These are phyloP conservation scores for Crotalus viridis DNA, from an alignment of 2,113 vertebrate species.

Conservation along the genomic window DNA sequence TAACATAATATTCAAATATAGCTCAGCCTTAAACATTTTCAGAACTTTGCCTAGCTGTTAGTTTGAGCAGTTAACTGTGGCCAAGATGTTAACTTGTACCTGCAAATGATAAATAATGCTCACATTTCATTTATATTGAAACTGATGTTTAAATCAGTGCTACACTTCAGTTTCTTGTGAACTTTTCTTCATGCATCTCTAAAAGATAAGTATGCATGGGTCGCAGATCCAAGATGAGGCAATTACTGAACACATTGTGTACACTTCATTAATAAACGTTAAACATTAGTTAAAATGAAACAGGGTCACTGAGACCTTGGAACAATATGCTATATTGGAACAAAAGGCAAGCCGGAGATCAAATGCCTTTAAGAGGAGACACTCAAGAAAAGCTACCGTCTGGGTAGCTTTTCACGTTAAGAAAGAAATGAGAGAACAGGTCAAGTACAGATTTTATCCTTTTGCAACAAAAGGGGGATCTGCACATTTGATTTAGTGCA, in stretches of 20 bases:
- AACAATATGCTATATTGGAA: constrained; percentile 23
- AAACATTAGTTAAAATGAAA: constrained; percentile 57
- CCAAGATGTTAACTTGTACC: background rate
- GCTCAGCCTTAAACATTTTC: background rate
- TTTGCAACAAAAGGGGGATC: background rate
- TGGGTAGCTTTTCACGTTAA: background rate
- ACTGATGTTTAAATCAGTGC: constrained; percentile 24
- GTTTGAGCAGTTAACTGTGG: background rate
- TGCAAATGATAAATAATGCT: background rate
- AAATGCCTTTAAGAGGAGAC: background rate
- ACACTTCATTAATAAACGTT: constrained; percentile 45
- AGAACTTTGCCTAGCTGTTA: background rate
- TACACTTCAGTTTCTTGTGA: constrained; percentile 2
- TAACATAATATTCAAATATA: background rate
- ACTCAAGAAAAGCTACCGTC: constrained; percentile 21
- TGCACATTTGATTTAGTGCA: background rate
- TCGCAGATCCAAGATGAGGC: background rate
- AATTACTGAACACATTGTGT: background rate
- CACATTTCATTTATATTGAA: constrained; percentile 21
- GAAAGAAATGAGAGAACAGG: background rate
- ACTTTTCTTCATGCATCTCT: background rate
- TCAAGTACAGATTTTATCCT: background rate
- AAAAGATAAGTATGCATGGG: background rate
- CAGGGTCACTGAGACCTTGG: constrained; percentile 39
- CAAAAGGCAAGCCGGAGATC: constrained; percentile 50